Base-by-base conservation (phyloP, 2,797 vertebrate genomes). In the Pseudomugil gertrudae region DNA sequence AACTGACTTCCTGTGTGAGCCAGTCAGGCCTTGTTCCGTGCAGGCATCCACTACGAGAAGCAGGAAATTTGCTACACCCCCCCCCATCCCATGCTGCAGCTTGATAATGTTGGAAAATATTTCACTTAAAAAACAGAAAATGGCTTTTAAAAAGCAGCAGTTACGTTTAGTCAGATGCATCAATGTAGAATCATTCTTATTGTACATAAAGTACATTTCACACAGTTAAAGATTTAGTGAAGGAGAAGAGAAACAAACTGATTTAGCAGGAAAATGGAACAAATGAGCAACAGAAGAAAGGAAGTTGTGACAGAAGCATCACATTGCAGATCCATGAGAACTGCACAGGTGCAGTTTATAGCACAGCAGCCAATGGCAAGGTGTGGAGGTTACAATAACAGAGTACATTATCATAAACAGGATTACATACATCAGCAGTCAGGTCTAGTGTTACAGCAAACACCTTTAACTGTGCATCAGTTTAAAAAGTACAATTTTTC, bases 1-100 rank as follows among this genome's bases (percentile, higher is more conserved):
- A 45, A 54, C 13, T 40, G 56, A 60, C 35, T 52, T 56, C 57
- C 38, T 24, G 30, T 45, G 21, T 43, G 48, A 47, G 69, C 59
- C 40, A 69, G 66, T 72, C 35, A 26, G 57, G 19, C 35, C 24
- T 24, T 8, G 1, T 32, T 63, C 6, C 6, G 9, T 33, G 53
- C 15, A 66, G 29, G 32, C 3, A 7, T 26, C 3, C 8, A 26
- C 24, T 26, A 6, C 17, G 45, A 15, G 35, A 62, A 4, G n/a
- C 17, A 24, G 10, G 47, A 23, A 10, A 48, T 24, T 29, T 29
- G 5, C 29, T 29, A 3, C 9, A 48, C 9, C 3, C 11, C 9
- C 21, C 45, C 21, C 2, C 13, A 48, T n/a, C n/a, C n/a, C 29
- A 50, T 21, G 23, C 9, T 24, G n/a, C n/a, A 50, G 11, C 47